Evolutionary conservation across 2,797 vertebrate species (phyloP).

Genomic region (Rhinoraja longicauda): DNA sequence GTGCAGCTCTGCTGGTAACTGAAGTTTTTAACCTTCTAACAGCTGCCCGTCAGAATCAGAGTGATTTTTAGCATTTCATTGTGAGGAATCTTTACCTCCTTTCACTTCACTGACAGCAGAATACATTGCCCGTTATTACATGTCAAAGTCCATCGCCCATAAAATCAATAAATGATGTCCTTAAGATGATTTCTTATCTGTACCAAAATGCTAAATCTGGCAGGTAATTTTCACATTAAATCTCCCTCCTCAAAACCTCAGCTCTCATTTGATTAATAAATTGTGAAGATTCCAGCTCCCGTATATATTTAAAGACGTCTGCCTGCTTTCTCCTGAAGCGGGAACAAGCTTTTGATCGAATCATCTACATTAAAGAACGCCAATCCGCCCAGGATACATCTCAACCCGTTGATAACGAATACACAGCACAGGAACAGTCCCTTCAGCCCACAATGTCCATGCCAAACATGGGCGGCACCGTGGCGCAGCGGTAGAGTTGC

Average conservation of each 20-base stretch:
- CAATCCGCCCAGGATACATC: not conserved
- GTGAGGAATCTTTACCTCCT: conserved; percentile 20
- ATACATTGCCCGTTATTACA: conserved; percentile 13
- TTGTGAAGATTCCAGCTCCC: not conserved
- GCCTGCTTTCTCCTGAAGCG: not conserved
- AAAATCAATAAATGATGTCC: conserved; percentile 28
- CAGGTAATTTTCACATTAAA: conserved; percentile 31
- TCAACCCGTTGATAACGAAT: not conserved
- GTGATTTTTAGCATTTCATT: not conserved
- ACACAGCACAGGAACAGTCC: too few species aligned
- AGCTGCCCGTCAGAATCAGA: not conserved
- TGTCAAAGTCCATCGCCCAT: conserved; percentile 22
- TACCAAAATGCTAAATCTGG: conserved; percentile 26
- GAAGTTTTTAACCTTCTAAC: not conserved
- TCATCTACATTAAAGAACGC: not conserved
- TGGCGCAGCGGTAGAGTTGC: too few species aligned
- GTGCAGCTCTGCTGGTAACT: not conserved
- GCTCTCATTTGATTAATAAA: conserved; percentile 15
- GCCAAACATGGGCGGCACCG: too few species aligned
- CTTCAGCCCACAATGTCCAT: too few species aligned
- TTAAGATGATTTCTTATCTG: conserved; percentile 30
- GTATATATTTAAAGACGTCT: not conserved
- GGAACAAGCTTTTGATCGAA: not conserved
- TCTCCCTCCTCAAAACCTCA: not conserved
- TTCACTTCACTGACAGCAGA: not conserved